Evolutionary conservation across 2,797 vertebrate genomes (phyloP), one percentile per base, ranked within the genome.

Genomic region (Limnodromus scolopaceus): DNA sequence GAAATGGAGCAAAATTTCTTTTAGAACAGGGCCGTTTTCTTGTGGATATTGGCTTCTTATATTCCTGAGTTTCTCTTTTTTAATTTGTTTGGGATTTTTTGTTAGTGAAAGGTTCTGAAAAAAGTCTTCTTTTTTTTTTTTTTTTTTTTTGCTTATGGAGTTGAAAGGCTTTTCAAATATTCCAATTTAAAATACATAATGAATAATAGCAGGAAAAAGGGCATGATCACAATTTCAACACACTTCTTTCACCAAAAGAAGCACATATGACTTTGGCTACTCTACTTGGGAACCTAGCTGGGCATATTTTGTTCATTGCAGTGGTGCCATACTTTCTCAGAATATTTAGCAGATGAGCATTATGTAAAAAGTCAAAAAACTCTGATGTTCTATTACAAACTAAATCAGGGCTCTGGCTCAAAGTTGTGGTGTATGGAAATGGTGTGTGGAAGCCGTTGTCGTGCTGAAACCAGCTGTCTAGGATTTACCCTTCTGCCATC

Each of bases 381-480:
- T 18, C 11, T 65, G 12, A 36, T 17, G 9, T 43, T 78, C 43
- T 68, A 6, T 48, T 38, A 39, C 55, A 71, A 89, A 43, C 8
- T 48, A 81, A 93, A 71, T 55, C 49, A 65, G 14, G 30, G 16
- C 11, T 54, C 13, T 2, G 10, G 7, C 11, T 46, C 7, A 18
- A n/a, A 18, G 20, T 11, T 43, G 2, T 45, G 11, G 11, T 49
- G 8, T 23, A n/a, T 13, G 6, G 11, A 87, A 94, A 87, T 10
- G 2, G 4, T 20, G 24, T 7, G 8, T 24, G 6, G 32, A 75
- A 77, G 25, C 13, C 49, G 4, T 55, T 70, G 30, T 20, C 27
- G 10, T 13, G 5, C 12, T n/a, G 28, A 66, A 84, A 14, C 15
- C 0, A 0, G 39, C 14, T 14, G 6, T 48, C 34, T 43, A 32